Base-by-base conservation (phyloP, 2,888 invertebrate species). In the Salpingus planirostris region DNA sequence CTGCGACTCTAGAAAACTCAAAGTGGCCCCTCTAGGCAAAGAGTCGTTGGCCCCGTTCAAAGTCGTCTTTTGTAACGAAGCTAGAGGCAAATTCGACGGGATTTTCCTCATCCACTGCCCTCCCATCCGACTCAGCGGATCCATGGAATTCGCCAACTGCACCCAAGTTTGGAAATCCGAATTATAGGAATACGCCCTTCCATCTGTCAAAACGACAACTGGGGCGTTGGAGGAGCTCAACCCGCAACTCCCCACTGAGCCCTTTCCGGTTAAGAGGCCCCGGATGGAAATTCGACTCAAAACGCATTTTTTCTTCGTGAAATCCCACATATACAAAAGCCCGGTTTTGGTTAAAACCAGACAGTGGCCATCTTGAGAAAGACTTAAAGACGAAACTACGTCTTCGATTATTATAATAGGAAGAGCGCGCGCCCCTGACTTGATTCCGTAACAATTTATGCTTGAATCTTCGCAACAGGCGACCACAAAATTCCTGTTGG, bases 111-210 rank as follows among this genome's bases (percentile, higher is more conserved):
- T 54, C 10, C 69, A 55, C 13, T 61, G 58, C 2, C 69, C 59
- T 15, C 70, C 69, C 24, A 67, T 61, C 33, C 66, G 59, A 40
- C 66, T 64, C 22, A 73, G 59, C 2, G 73, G 69, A 59, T 73
- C 73, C 33, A 67, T 59, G 10, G 71, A 71, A 60, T 70, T 72
- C 13, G 55, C 73, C 42, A 49, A 61, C 52, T 57, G 68, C 43
- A 72, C 65, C 91, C 86, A 82, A 3, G 80, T 71, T 51, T 75
- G 75, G 53, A 93, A 69, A 53, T 82, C 79, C 44, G 74, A 69
- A 47, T 83, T 81, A 60, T 83, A 93, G 35, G 87, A 80, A 55
- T 84, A 93, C 2, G 89, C 84, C 57, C 82, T 80, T 13, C 89
- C 88, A 56, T 83, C 88, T 15, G 80, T 82, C 18, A 93, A 71